Evolutionary conservation across 2,113 vertebrate genomes (phyloP), one percentile per base, ranked within the genome.

Genomic region (Semicossyphus pulcher): DNA sequence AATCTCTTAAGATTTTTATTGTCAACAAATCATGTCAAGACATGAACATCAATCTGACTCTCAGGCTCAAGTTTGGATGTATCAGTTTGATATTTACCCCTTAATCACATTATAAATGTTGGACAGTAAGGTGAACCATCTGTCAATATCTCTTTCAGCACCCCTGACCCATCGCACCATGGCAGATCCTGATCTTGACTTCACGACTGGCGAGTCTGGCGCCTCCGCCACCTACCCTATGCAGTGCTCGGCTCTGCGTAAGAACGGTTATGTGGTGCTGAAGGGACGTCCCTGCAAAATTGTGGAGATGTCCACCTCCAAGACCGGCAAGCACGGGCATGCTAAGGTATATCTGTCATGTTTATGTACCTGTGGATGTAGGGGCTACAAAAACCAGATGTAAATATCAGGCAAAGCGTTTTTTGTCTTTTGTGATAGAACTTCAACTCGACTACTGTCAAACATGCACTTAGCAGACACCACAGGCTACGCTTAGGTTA

Each of bases 231-330:
- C 97, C 44, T 97, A 93, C 84, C 97, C 97, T 41, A 96, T 97
- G 95, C 97, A 99, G 91, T 99, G 97, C 92, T 98, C 97, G 7
- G 96, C 97, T 42, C 95, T 99, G 95, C 97, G 97, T 59, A 99
- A 99, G 93, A 99, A 99, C 86, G 97, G 97, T 70, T 96, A 95
- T 36, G 97, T 99, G 92, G 94, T 99, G 87, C 95, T 99, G 86
- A 99, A 97, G 92, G 95, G 96, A 8, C 95, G 95, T 66, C 97
- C 97, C 53, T 99, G 97, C 93, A 99, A 98, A 91, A 99, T 99
- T 71, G 97, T 99, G 34, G 97, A 99, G 91, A 99, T 99, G 97
- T 96, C 95, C 76, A 99, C 96, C 71, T 99, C 97, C 84, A 99
- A 99, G 89, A 99, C 97, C 5, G 97, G 97, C 80, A 99, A 99